Base-by-base conservation (phyloP, 2,888 invertebrate genomes). In the Mimumesa dahlbomi region DNA sequence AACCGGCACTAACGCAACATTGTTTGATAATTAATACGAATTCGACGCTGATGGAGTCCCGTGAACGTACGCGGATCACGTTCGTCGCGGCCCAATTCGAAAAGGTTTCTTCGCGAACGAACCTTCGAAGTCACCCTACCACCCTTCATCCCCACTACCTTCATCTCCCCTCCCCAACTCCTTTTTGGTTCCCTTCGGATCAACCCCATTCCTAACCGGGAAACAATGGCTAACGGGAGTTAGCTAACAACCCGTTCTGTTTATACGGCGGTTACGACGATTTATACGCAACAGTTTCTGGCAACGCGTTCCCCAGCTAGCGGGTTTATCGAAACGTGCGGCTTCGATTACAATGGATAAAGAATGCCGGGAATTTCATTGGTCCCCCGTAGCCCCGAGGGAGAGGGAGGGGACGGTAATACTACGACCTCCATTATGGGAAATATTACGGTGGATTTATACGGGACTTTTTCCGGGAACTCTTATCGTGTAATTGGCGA, bases 1-100 rank as follows among this genome's bases (percentile, higher is more conserved):
- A 38, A 61, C 22, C 46, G 22, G 25, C 16, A 22, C 19, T n/a
- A 21, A 13, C 22, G 52, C 66, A 67, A 62, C 66, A 63, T 75
- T 70, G 72, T 67, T 71, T 53, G 75, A 62, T 75, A 76, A 82
- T 82, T 77, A 79, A 82, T 77, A 76, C 73, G 72, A 75, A 70
- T 73, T 67, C 66, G 70, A 48, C 58, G 52, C 52, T 69, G 58
- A 57, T 67, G 40, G 61, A 57, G 65, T n/a, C n/a, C n/a, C n/a
- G 68, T 18, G 25, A 1, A 40, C 58, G 70, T 57, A 75, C 31
- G 67, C 70, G 48, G 53, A 74, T 81, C 75, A 79, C 77, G 69
- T 74, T 52, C 49, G 34, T 52, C 46, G 38, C 46, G 58, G 9
- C n/a, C 22, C 36, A 45, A 50, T 50, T 21, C 19, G 29, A 29